These are phyloP conservation scores for Coluber constrictor DNA, from an alignment of 2,797 vertebrate species.

Conservation along the genomic window DNA sequence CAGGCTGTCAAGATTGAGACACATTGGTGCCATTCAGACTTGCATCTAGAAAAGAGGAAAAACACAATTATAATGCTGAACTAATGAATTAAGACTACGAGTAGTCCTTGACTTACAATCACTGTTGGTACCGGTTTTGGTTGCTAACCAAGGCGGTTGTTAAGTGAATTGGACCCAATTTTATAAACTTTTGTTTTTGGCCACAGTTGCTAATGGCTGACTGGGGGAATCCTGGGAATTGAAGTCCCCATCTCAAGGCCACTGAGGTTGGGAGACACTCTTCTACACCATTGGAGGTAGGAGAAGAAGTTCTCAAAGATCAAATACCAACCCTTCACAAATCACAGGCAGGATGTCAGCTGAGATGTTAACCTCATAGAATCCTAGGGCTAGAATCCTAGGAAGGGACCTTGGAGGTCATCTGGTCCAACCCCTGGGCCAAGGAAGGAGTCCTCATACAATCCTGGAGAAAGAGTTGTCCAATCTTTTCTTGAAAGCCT, in stretches of 20 bases:
- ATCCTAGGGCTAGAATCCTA: background rate
- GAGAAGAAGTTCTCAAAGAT: background rate
- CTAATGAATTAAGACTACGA: background rate
- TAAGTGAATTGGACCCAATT: background rate
- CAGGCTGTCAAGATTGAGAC: background rate
- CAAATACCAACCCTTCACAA: background rate
- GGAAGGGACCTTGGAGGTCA: background rate
- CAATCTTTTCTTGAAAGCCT: background rate
- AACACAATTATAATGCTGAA: background rate
- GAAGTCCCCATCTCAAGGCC: background rate
- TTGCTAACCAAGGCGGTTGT: background rate
- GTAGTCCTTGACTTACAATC: background rate
- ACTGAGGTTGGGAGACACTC: background rate
- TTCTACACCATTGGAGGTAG: too few relatives aligned
- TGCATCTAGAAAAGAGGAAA: too few relatives aligned
- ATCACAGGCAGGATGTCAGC: background rate
- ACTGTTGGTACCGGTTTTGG: background rate
- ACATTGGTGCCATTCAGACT: background rate
- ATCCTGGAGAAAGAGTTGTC: background rate
- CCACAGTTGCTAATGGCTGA: background rate
- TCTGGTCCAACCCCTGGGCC: background rate
- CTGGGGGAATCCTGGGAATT: background rate
- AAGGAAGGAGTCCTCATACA: background rate
- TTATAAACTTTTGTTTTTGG: too few relatives aligned
- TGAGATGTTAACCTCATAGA: background rate